These are phyloP conservation scores for Ginglymostoma cirratum DNA, from an alignment of 2,113 vertebrate genomes.

Conservation along the genomic window DNA sequence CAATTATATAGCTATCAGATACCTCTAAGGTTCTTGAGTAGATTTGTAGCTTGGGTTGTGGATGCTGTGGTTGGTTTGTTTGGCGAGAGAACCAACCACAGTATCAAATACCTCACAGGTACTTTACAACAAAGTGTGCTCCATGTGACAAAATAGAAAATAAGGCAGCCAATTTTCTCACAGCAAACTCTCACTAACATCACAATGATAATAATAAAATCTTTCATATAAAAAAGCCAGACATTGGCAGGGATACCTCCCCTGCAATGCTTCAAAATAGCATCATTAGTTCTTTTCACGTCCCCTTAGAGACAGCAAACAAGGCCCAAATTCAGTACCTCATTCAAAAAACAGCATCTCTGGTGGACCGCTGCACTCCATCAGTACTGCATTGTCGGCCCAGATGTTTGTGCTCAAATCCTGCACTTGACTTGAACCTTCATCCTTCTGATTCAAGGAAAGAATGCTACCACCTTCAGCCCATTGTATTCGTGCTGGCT, in stretches of 20 bases:
- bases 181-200: neutral
- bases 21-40: neutral
- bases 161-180: neutral
- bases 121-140: neutral
- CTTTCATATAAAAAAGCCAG: neutral
- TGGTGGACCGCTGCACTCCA: neutral
- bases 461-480: neutral
- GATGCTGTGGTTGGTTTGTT: too few relatives aligned
- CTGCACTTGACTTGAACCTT: neutral
- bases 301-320: neutral
- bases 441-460: neutral
- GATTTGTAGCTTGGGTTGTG: too few relatives aligned
- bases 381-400: too few relatives aligned
- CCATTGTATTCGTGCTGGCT: neutral
- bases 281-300: neutral
- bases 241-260: neutral
- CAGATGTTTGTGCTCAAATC: neutral
- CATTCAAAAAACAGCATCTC: neutral
- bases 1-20: too few relatives aligned
- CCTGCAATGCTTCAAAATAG: neutral
- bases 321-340: neutral
- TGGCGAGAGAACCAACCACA: too few relatives aligned
- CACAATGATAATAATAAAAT: neutral
- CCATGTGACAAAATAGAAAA: neutral
- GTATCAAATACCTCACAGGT: neutral